Conservation (phyloP, 2,113 vertebrate genomes). For the Mus pahari region DNA sequence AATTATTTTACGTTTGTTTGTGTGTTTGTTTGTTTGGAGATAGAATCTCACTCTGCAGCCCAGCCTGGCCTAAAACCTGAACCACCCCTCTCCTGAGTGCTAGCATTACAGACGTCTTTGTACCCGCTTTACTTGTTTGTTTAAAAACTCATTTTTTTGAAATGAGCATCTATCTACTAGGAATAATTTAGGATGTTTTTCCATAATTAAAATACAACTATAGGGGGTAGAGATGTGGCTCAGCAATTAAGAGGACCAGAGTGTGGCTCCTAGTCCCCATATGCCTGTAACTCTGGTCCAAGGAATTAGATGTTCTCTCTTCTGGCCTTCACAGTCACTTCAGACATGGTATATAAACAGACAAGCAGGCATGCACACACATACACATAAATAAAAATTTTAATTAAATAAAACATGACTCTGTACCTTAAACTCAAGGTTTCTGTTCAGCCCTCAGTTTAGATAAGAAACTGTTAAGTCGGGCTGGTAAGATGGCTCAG, state of each 20-base stretch:
- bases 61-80: not conserved
- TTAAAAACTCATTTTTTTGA: slow-evolving; percentile 46
- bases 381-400: not conserved
- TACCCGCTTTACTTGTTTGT: not conserved
- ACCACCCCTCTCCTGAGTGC: not conserved
- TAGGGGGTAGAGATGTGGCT: not conserved
- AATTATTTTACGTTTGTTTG: not conserved
- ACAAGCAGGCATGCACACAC: not conserved
- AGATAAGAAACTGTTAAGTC: slow-evolving; percentile 31
- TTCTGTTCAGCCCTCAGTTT: not conserved
- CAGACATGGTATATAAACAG: too few relatives aligned
- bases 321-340: not conserved
- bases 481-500: too few relatives aligned
- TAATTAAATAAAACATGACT: not conserved
- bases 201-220: not conserved
- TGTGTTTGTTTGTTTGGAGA: not conserved
- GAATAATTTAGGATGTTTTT: not conserved
- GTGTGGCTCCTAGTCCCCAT: not conserved
- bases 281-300: not conserved
- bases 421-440: not conserved
- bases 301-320: not conserved
- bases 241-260: not conserved
- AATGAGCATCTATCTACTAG: not conserved
- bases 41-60: not conserved
- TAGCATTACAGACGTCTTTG: not conserved